Base-by-base conservation (phyloP, 2,113 vertebrate species). In the Lonchura striata region DNA sequence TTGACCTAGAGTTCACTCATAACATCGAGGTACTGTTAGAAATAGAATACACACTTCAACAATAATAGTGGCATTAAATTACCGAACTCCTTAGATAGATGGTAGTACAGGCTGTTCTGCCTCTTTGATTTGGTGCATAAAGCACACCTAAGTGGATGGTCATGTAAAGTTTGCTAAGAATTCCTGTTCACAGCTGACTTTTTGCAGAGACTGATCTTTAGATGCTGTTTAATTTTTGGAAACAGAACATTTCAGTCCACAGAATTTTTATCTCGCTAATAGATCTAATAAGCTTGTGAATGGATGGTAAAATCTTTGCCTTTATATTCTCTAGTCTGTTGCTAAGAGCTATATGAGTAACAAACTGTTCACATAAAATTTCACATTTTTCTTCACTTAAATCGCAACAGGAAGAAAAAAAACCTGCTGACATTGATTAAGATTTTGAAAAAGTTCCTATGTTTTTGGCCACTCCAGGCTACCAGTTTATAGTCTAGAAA, bases 401-500 rank as follows among this genome's bases (percentile, higher is more conserved):
- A 90, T 46, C n/a, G 50, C 70, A 78, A 85, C 28, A 91, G 27
- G 39, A 65, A 76, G 30, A 22, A 74, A 76, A 79, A 81, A 82
- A 44, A 88, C 83, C 74, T 94, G 47, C 54, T 95, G 94, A 96
- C 96, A 90, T 80, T 90, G 94, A 95, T 94, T 96, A 89, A 95
- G 74, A 96, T 90, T 96, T 96, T 96, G 86, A 95, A 90, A 95
- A 94, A 89, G 64, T 60, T 94, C 77, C 84, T 96, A 81, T 11
- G 68, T 33, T 66, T 88, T 94, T 74, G 91, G 76, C 88, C 82
- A 77, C 54, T 33, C 81, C 79, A 97, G 72, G 75, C 69, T 93
- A 88, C 72, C 94, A 86, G 80, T 95, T 97, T 97, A 83, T 86
- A 94, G 75, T 88, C 95, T 95, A 84, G 85, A 92, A 96, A 96